Evolutionary conservation across 2,888 invertebrate species (phyloP).

Genomic region (Junonia oenone): DNA sequence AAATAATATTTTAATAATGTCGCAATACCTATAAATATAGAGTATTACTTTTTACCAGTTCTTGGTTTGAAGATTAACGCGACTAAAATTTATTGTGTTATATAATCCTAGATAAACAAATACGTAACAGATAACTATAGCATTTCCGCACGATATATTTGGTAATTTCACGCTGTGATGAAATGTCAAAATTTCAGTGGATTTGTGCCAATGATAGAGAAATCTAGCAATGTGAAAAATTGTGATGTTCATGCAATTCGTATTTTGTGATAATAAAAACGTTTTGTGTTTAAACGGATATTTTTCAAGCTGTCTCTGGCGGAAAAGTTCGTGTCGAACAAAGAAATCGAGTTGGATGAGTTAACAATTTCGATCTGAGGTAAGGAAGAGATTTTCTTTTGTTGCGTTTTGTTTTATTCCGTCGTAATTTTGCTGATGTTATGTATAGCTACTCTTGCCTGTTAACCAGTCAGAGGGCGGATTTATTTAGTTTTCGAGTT

Average conservation of each 20-base stretch:
- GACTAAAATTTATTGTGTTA: not conserved
- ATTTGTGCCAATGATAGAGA: slow-evolving; percentile 62
- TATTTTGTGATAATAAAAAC: slow-evolving; percentile 45
- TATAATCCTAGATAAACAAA: not conserved
- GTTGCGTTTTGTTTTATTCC: slow-evolving; percentile 27
- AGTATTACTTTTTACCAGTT: not conserved
- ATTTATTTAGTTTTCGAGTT: not conserved
- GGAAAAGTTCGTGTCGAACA: slow-evolving; percentile 27
- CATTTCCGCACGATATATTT: slow-evolving; percentile 19
- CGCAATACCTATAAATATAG: not conserved
- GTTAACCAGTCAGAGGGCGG: not conserved
- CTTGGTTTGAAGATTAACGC: not conserved
- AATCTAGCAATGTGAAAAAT: slow-evolving; percentile 53
- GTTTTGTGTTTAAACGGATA: slow-evolving; percentile 33
- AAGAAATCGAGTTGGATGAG: slow-evolving; percentile 51
- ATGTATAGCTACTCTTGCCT: not conserved
- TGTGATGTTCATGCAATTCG: slow-evolving; percentile 44
- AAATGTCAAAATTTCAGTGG: slow-evolving; percentile 74
- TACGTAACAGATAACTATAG: slow-evolving; percentile 12
- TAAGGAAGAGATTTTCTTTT: slow-evolving; percentile 41
- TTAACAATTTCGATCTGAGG: slow-evolving; percentile 59
- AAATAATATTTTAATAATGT: not conserved
- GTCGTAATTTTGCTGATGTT: slow-evolving; percentile 24
- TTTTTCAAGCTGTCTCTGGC: slow-evolving; percentile 28
- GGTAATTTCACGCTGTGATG: slow-evolving; percentile 47